Conservation (phyloP, 2,888 invertebrate genomes). For the Dorcus parallelipipedus region DNA sequence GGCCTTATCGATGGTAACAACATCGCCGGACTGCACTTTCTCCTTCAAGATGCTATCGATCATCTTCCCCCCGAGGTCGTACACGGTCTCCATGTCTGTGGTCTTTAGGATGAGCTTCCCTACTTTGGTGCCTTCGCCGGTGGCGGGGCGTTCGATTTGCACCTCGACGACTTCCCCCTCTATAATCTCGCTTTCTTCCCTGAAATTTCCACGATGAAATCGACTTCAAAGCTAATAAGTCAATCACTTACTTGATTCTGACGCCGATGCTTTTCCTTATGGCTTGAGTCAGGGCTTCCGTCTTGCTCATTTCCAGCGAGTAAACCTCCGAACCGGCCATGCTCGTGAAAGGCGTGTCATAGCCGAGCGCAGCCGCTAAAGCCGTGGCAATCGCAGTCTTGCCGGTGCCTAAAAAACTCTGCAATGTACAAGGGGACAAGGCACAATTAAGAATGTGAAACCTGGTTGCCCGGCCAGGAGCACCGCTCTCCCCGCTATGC, state of each 20-base stretch:
- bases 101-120: conserved; percentile 97
- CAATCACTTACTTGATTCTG: conserved; percentile 51
- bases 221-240: background rate
- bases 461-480: conserved; percentile 95
- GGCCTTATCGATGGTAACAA: conserved; percentile 97
- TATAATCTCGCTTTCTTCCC: conserved; percentile 97
- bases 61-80: conserved; percentile 97
- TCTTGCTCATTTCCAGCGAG: conserved; percentile 98
- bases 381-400: conserved; percentile 99
- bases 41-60: conserved; percentile 95
- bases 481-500: conserved; percentile 94
- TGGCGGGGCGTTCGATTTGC: conserved; percentile 91
- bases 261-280: conserved; percentile 97
- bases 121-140: conserved; percentile 81
- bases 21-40: conserved; percentile 93
- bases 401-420: conserved; percentile 56
- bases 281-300: conserved; percentile 95
- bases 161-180: conserved; percentile 99
- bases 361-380: conserved; percentile 86
- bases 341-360: conserved; percentile 96
- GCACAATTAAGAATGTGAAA: conserved; percentile 33
- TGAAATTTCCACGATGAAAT: conserved; percentile 39
- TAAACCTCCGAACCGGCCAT: conserved; percentile 99
- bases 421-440: background rate
- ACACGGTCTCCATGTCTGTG: conserved; percentile 99